Conservation (phyloP, 30 jellyfish, hydroid and myxozoan species). For the Phacellophora camtschatica region DNA sequence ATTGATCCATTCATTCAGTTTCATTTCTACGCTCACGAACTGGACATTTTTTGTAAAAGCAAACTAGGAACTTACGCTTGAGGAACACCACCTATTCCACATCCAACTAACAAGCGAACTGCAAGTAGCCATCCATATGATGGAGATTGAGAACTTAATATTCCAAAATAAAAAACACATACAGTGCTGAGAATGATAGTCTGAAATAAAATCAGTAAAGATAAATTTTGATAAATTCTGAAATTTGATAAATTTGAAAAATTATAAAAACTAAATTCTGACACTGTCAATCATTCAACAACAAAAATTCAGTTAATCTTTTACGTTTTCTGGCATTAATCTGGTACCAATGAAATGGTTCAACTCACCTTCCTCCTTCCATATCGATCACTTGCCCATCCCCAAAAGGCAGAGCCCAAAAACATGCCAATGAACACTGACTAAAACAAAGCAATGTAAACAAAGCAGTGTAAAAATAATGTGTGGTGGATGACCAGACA, state of each 20-base stretch:
- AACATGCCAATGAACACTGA: slow-evolving; percentile 87
- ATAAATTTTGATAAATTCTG: no score
- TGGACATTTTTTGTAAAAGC: no score
- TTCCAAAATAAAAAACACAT: slow-evolving; percentile 78
- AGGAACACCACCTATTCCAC: slow-evolving; percentile 97
- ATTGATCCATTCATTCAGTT: background rate
- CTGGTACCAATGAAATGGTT: no score
- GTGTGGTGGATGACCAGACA: background rate
- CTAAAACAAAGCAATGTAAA: slow-evolving; percentile 34
- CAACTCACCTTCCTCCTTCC: slow-evolving; percentile 85
- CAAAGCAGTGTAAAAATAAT: background rate
- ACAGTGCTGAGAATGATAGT: slow-evolving; percentile 46
- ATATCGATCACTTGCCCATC: slow-evolving; percentile 70
- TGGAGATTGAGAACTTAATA: slow-evolving; percentile 86
- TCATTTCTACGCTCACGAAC: background rate
- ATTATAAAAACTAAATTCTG: no score
- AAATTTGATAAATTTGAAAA: no score
- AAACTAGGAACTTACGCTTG: slow-evolving; percentile 75
- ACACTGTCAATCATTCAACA: no score
- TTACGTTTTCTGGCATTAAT: no score
- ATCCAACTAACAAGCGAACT: slow-evolving; percentile 86
- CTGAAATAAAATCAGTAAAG: slow-evolving; percentile 68
- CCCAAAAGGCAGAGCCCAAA: slow-evolving; percentile 86
- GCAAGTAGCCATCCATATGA: slow-evolving; percentile 73
- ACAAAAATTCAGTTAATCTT: no score